phyloP scores from a whole-genome alignment of 2,888 invertebrate genomes.

The Frankliniella fusca region DNA sequence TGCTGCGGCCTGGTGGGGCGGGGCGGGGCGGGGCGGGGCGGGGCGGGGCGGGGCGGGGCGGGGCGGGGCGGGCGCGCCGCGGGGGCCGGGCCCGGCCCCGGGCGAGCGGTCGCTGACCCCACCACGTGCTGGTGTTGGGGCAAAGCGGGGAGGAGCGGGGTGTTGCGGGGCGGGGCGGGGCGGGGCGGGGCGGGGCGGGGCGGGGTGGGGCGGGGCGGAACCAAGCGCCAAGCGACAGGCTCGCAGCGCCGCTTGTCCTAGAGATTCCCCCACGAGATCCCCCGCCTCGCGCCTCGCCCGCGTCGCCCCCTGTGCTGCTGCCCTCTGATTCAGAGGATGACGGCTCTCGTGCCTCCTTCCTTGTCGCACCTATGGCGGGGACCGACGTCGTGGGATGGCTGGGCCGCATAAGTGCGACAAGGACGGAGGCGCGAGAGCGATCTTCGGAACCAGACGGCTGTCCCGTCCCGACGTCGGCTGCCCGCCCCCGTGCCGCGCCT shows the following conservation, averaged over 20 bases:
- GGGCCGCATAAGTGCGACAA: too few species aligned
- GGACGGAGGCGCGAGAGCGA: too few species aligned
- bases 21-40: not conserved
- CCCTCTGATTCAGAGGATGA: too few species aligned
- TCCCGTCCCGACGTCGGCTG: not conserved
- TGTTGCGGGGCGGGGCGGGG: not conserved
- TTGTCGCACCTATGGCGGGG: too few species aligned
- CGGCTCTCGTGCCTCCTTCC: too few species aligned
- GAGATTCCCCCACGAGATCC: not conserved
- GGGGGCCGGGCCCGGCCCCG: not conserved
- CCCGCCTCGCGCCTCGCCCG: not conserved
- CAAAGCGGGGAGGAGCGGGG: not conserved
- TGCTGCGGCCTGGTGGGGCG: not conserved
- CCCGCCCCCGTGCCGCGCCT: not conserved
- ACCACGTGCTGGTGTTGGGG: not conserved
- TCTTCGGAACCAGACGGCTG: too few species aligned
- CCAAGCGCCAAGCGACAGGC: not conserved
- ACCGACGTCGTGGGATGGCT: too few species aligned
- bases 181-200: not conserved
- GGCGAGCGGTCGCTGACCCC: not conserved
- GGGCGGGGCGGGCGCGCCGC: not conserved
- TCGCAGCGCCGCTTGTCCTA: not conserved
- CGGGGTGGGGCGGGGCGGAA: not conserved
- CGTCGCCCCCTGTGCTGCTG: not conserved
- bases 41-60: not conserved